These are phyloP conservation scores for Halocynthia aurantium DNA, from an alignment of 23 tunicate species.

Conservation along the genomic window DNA sequence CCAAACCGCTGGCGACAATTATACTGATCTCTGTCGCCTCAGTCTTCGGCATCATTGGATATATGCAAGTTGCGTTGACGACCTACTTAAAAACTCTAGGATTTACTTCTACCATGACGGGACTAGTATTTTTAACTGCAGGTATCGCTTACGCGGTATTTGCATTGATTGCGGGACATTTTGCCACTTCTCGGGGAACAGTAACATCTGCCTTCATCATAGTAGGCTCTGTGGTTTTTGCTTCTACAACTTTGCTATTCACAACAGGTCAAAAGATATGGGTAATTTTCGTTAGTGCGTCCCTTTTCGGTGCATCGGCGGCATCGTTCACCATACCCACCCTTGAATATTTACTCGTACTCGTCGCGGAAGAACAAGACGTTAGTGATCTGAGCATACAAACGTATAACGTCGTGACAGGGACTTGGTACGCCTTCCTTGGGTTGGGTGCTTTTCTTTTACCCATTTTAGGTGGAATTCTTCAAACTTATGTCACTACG, in stretches of 20 bases:
- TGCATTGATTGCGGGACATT: conserved; percentile 4
- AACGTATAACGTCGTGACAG: conserved; percentile 1
- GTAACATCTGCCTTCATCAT: background rate
- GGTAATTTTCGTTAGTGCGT: conserved; percentile 5
- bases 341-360: background rate
- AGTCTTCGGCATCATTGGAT: conserved; percentile 9
- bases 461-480: background rate
- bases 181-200: background rate
- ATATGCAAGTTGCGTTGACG: conserved; percentile 5
- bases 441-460: conserved; percentile 14
- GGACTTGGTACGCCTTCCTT: conserved; percentile 8
- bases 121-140: background rate
- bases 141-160: background rate
- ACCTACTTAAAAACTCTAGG: background rate
- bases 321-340: background rate
- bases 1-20: background rate
- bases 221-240: conserved; percentile 7
- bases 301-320: conserved; percentile 6
- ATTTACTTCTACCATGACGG: background rate
- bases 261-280: background rate
- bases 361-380: background rate
- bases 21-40: background rate
- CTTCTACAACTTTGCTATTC: background rate
- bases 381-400: conserved; percentile 3
- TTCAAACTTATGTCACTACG: no score